Conservation (phyloP, 1,140 invertebrate genomes). For the Anastrepha ludens region DNA sequence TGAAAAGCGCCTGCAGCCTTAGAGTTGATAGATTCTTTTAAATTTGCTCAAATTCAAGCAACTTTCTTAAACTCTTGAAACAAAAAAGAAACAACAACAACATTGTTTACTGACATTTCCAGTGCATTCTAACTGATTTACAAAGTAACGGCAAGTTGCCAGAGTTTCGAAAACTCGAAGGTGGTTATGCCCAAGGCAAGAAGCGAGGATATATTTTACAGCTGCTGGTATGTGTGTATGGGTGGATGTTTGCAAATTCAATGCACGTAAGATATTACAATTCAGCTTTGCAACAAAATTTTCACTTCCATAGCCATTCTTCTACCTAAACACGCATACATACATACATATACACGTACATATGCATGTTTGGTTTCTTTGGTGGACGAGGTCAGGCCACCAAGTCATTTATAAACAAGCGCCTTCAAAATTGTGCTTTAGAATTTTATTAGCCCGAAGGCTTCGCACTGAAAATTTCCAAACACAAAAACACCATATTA, state of each 20-base stretch:
- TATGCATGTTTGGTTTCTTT: neutral
- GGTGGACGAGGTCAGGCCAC: slow-evolving; percentile 26
- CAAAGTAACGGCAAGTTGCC: neutral
- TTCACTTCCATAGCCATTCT: neutral
- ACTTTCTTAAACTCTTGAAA: no score
- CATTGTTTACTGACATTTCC: neutral
- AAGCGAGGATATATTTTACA: slow-evolving; percentile 3
- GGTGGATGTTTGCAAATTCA: neutral
- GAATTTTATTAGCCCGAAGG: slow-evolving; percentile 14
- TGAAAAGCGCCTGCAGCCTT: no score
- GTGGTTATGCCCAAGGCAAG: neutral
- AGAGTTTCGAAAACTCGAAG: neutral
- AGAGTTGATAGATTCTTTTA: no score
- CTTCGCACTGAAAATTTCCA: slow-evolving; percentile 2
- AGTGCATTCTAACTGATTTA: neutral
- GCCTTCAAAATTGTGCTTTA: slow-evolving; percentile 48
- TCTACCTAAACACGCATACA: neutral
- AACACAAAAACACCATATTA: neutral
- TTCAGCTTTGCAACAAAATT: neutral
- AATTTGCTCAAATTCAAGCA: no score
- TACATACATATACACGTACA: neutral
- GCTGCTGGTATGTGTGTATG: neutral
- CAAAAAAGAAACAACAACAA: neutral
- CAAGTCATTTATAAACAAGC: slow-evolving; percentile 42
- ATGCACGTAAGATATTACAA: slow-evolving; percentile 47